These are phyloP conservation scores for Scolopax rusticola DNA, from an alignment of 2,797 vertebrate genomes.

Conservation along the genomic window DNA sequence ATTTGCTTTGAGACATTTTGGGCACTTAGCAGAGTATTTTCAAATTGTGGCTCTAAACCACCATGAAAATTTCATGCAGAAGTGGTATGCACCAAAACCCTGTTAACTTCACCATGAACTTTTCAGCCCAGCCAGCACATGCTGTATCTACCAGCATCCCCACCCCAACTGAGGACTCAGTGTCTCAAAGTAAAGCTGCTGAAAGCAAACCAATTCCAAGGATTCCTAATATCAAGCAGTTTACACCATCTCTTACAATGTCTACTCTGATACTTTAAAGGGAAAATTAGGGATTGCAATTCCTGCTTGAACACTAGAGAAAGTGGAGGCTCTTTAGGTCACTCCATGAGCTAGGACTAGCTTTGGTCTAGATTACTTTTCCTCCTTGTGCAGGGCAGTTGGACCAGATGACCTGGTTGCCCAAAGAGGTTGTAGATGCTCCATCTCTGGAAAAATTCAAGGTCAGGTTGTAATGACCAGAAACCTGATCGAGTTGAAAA, in stretches of 20 bases:
- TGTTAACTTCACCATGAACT: background rate
- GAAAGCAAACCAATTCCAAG: background rate
- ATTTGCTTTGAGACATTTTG: constrained; percentile 41
- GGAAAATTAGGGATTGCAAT: background rate
- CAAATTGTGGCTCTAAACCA: constrained; percentile 36
- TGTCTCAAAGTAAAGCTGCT: background rate
- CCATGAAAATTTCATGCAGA: background rate
- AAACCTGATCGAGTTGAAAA: background rate
- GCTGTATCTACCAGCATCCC: background rate
- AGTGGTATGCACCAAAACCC: background rate
- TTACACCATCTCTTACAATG: background rate
- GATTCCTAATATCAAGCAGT: background rate
- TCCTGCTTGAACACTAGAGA: background rate
- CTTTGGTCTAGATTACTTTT: background rate
- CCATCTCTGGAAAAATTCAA: background rate
- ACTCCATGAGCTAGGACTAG: background rate
- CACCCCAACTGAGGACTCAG: background rate
- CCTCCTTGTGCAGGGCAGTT: background rate
- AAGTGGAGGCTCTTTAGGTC: background rate
- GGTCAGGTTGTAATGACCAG: fast-evolving
- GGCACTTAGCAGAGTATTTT: constrained; percentile 36
- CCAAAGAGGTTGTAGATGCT: background rate
- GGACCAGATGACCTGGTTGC: background rate
- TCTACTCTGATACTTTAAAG: background rate
- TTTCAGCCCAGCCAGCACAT: background rate